A percentile compares a stretch with the other conserved stretches of the same genome.
phyloP scores from a whole-genome alignment of 2,113 vertebrate species.

The Xenotilapia leptura region DNA sequence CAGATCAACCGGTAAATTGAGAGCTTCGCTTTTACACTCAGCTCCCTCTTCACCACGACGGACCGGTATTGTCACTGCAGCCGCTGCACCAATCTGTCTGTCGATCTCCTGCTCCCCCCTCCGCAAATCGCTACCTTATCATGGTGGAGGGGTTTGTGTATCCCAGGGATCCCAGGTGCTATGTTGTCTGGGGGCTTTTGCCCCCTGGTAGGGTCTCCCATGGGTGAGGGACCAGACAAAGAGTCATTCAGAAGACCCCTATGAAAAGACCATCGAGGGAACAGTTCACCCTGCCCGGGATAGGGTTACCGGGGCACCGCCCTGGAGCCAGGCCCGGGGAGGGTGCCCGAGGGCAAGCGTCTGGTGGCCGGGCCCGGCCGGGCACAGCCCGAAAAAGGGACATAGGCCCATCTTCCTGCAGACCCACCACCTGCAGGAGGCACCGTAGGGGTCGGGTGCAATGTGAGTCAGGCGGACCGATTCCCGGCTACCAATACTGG shows the following conservation, averaged over 20 bases:
- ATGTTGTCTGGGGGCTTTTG: neutral
- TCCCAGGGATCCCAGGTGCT: neutral
- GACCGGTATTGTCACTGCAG: neutral
- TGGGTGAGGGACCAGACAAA: neutral
- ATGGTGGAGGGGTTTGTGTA: fast-evolving
- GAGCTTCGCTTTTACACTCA: neutral
- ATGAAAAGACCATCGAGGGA: neutral
- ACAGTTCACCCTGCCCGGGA: neutral
- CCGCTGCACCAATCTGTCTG: fast-evolving
- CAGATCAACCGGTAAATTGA: fast-evolving
- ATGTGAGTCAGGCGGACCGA: fast-evolving
- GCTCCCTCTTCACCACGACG: neutral
- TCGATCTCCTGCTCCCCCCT: neutral
- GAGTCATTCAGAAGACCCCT: neutral
- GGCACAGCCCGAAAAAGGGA: neutral
- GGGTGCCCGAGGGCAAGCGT: neutral
- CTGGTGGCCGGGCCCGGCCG: neutral
- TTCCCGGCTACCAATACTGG: fast-evolving
- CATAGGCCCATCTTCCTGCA: neutral
- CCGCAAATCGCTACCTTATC: fast-evolving
- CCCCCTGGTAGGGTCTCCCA: neutral
- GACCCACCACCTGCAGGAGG: neutral
- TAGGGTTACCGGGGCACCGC: neutral
- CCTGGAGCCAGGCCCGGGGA: neutral
- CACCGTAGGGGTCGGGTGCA: neutral